Conservation (phyloP, 2,888 invertebrate species). For the Pheosia tremula region DNA sequence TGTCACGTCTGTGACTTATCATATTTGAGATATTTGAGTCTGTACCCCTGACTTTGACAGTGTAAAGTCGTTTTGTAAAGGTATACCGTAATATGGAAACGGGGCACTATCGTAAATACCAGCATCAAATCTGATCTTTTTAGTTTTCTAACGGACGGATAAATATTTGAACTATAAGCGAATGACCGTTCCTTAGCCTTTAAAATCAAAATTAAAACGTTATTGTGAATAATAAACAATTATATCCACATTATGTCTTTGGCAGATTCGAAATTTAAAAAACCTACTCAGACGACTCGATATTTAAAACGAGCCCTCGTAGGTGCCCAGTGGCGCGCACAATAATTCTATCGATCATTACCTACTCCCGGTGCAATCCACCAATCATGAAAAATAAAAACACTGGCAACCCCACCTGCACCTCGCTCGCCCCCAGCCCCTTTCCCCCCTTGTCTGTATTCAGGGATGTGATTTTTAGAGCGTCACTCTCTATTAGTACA, state of each 20-base stretch:
- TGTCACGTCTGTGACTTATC: conserved; percentile 18
- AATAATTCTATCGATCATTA: conserved; percentile 84
- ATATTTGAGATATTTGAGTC: not conserved
- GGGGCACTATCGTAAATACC: too few relatives aligned
- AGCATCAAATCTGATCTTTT: too few relatives aligned
- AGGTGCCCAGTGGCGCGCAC: conserved; percentile 70
- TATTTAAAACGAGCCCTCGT: conserved; percentile 61
- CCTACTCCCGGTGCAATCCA: conserved; percentile 76
- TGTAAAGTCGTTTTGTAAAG: not conserved
- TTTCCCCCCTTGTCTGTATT: conserved; percentile 51
- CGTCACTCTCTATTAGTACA: conserved; percentile 72
- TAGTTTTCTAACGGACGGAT: too few relatives aligned
- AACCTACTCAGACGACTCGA: conserved; percentile 39
- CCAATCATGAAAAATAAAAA: conserved; percentile 83
- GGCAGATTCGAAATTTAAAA: conserved; percentile 33
- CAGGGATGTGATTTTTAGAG: conserved; percentile 77
- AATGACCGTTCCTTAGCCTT: too few relatives aligned
- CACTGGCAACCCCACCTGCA: conserved; percentile 72
- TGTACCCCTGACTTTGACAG: not conserved
- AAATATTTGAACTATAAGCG: too few relatives aligned
- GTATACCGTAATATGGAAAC: too few relatives aligned
- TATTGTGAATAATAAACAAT: too few relatives aligned
- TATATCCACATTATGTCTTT: not conserved
- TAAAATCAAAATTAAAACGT: too few relatives aligned
- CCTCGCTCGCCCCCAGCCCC: conserved; percentile 29